Base-by-base conservation (phyloP, 2,797 vertebrate species). In the Peromyscus eremicus region DNA sequence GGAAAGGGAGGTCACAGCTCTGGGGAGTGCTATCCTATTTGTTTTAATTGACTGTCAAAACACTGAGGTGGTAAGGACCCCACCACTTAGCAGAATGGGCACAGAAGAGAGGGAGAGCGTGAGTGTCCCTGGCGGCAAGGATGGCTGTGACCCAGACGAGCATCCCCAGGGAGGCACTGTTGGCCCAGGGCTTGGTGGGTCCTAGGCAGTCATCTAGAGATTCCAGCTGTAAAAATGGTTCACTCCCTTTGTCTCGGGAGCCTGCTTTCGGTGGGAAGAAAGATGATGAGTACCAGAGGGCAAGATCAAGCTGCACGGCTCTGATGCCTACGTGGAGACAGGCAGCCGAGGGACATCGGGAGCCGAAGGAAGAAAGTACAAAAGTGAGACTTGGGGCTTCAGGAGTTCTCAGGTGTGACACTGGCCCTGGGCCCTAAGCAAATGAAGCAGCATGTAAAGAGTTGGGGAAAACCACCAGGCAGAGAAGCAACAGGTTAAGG, bases 31-130 rank as follows among this genome's bases (percentile, higher is more conserved):
- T 89, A 23, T 34, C 49, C 23, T 57, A 19, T 94, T 96, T 76
- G 49, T 91, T 94, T 94, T 86, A 76, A 89, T 91, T 76, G 92
- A 40, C 75, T 52, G 13, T 94, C 92, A 76, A 40, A 81, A 84
- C 49, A 23, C 55, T 66, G 25, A 49, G 90, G 86, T 83, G 73
- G 37, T 52, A 40, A 94, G 80, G 83, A 82, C 75, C 57, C 76
- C 85, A 40, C 77, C 21, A 76, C 66, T 80, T 43, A 84, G 62
- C 46, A 71, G 93, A 93, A 81, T 0, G 16, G 60, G 88, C 83
- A 46, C 10, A 29, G 46, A 94, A 86, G 64, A 95, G 73, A 79
- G 3, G 37, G 62, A 89, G 19, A 37, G 21, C 68, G 52, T 16
- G 71, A 29, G 70, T 4, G 49, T 76, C 57, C 19, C 68, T 70